phyloP scores from a whole-genome alignment of 2,888 invertebrate genomes.

The Drosophila nr. perissopoda region DNA sequence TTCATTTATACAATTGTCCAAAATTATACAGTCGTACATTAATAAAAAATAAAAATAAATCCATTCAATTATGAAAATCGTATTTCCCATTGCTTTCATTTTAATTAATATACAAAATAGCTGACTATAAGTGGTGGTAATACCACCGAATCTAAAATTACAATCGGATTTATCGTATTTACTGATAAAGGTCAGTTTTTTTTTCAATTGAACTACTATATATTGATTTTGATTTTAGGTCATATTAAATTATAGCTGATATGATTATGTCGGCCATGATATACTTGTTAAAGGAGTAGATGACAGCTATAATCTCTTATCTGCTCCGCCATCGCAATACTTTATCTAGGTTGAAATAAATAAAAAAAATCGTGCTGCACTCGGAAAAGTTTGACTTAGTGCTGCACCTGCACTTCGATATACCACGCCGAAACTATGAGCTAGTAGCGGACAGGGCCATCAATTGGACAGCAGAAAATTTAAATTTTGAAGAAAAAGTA shows the following conservation, averaged over 20 bases:
- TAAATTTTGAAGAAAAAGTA: not conserved
- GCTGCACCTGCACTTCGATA: not conserved
- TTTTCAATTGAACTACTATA: not conserved
- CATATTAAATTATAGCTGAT: not conserved
- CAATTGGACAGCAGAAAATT: slow-evolving; percentile 42
- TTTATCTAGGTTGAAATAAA: not conserved
- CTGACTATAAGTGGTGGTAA: too few species aligned
- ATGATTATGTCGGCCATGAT: not conserved
- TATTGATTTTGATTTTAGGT: not conserved
- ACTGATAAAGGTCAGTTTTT: not conserved
- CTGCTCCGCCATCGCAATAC: not conserved
- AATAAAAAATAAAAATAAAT: not conserved
- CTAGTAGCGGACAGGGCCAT: slow-evolving; percentile 65
- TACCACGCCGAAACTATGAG: slow-evolving; percentile 39
- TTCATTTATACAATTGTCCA: not conserved
- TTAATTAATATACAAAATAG: not conserved
- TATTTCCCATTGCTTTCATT: not conserved
- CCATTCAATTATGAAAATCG: not conserved
- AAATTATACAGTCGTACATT: not conserved
- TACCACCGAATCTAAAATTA: too few species aligned
- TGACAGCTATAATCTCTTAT: not conserved
- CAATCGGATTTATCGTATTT: not conserved
- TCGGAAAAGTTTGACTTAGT: not conserved
- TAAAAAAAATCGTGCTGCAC: not conserved
- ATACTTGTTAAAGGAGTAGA: not conserved